Conservation (phyloP, 92 coral and sea anemone genomes). For the Porites evermanni region DNA sequence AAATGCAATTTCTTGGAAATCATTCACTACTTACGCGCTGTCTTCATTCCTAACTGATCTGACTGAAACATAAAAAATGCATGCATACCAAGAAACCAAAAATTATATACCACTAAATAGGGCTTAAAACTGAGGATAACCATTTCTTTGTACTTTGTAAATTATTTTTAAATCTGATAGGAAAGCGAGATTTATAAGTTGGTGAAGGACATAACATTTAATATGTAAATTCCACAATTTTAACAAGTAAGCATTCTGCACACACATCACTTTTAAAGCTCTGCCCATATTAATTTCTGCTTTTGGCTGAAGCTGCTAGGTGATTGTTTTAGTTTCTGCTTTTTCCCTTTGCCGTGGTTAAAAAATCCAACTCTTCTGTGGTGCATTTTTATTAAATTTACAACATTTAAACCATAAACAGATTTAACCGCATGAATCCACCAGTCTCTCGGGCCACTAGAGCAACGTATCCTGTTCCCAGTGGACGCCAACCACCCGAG, state of each 20-base stretch:
- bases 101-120: no score
- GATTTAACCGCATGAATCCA: constrained; percentile 96
- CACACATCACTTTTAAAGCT: constrained; percentile 1
- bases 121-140: no score
- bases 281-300: background rate
- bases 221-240: background rate
- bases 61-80: background rate
- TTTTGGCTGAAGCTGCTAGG: background rate
- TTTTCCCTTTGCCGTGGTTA: background rate
- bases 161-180: background rate
- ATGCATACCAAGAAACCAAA: background rate
- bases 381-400: constrained; percentile 20
- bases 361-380: background rate
- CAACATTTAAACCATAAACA: constrained; percentile 83
- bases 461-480: constrained; percentile 71
- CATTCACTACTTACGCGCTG: background rate
- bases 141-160: no score
- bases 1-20: background rate
- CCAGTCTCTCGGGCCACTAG: constrained; percentile 68
- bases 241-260: background rate
- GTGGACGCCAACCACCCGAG: constrained; percentile 33
- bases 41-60: no score
- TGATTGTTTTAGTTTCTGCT: no score
- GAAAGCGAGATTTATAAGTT: background rate
- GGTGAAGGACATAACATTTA: background rate